A percentile compares a stretch with the other conserved stretches of the same genome.
Evolutionary conservation across 2,888 invertebrate species (phyloP).

Genomic region (Scrobipalpa costella): DNA sequence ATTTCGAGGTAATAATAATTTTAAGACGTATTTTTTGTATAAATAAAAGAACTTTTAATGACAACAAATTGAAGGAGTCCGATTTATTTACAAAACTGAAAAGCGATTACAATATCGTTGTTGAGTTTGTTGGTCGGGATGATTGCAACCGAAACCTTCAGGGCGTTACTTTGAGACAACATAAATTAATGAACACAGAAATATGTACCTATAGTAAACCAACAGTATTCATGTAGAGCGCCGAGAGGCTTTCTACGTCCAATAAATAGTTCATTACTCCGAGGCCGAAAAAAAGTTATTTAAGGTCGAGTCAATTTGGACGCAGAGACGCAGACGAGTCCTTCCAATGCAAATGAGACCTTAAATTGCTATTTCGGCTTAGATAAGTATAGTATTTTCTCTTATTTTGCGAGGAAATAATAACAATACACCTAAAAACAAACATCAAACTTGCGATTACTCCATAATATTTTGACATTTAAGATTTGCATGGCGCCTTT

Average conservation of each 20-base stretch:
- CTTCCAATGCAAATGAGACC: no score
- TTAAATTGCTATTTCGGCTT: no score
- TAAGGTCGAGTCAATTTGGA: no score
- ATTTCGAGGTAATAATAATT: neutral
- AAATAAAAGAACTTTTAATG: conserved; percentile 22
- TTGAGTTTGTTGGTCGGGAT: neutral
- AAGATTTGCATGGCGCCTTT: no score
- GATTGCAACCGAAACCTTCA: neutral
- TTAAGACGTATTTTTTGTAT: neutral
- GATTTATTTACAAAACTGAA: conserved; percentile 28
- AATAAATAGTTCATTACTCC: no score
- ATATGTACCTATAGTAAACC: neutral
- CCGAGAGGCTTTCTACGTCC: neutral
- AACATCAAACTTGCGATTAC: no score
- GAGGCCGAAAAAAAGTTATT: no score
- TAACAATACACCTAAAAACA: no score
- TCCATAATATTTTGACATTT: no score
- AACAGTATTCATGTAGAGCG: neutral
- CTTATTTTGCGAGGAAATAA: no score
- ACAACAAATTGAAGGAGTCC: conserved; percentile 27
- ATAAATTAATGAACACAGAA: neutral
- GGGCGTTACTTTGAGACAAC: neutral
- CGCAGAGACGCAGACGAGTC: no score
- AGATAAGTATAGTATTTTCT: no score
- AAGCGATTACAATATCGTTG: neutral